A percentile compares a stretch with the other conserved stretches of the same genome.
Conservation (phyloP, 2,113 vertebrate species). For the Microtus ochrogaster region DNA sequence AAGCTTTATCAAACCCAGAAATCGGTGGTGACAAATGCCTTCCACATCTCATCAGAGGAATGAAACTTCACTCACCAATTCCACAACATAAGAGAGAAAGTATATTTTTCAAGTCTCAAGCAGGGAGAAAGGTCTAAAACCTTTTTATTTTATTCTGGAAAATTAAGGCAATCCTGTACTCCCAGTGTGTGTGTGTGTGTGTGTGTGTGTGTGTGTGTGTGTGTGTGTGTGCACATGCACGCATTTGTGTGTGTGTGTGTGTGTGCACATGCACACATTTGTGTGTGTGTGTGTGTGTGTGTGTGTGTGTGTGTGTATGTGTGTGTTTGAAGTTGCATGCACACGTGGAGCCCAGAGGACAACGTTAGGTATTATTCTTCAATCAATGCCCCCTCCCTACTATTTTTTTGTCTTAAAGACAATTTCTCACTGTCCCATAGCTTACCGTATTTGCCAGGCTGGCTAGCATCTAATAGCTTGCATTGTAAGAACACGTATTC, state of each 20-base stretch:
- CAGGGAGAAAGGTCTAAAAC: neutral
- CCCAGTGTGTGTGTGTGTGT: neutral
- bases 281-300: neutral
- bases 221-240: accelerated
- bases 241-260: too few species aligned
- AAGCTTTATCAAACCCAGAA: neutral
- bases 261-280: neutral
- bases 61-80: neutral
- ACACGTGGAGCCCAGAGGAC: neutral
- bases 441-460: neutral
- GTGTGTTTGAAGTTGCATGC: neutral
- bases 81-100: neutral
- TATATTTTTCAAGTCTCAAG: neutral
- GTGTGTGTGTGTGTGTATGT: neutral
- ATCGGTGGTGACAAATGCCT: neutral
- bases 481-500: neutral
- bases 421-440: neutral
- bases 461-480: neutral
- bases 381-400: too few species aligned
- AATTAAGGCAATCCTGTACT: accelerated
- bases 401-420: neutral
- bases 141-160: neutral
- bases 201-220: neutral
- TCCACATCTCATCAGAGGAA: neutral
- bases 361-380: neutral